Percentiles rank a stretch among this genome's conserved stretches.
phyloP scores from a whole-genome alignment of 2,113 vertebrate species.

The Oncorhynchus keta region DNA sequence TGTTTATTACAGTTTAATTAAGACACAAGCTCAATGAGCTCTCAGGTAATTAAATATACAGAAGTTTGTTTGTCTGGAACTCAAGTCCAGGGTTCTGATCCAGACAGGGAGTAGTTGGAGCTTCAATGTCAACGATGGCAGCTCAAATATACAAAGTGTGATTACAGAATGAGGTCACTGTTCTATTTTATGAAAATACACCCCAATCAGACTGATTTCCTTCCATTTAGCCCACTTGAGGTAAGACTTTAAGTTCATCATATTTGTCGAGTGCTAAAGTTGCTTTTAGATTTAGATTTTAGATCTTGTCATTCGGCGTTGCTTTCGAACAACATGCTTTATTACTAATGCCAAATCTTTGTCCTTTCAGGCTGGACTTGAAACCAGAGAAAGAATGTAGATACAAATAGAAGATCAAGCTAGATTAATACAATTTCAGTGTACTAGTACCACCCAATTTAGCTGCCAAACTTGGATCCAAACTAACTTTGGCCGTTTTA shows the following conservation, averaged over 20 bases:
- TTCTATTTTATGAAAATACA: conserved; percentile 9
- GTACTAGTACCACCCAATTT: not conserved
- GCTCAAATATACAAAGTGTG: conserved; percentile 74
- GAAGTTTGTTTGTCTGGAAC: conserved; percentile 81
- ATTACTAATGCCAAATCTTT: not conserved
- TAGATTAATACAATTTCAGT: not conserved
- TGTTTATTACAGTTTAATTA: conserved; percentile 90
- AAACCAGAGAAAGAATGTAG: not conserved
- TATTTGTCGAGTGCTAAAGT: not conserved
- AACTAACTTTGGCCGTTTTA: not conserved
- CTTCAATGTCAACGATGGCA: conserved; percentile 80
- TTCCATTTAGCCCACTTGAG: not conserved
- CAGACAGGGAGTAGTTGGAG: conserved; percentile 78
- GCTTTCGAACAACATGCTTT: not conserved
- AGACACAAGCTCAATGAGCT: conserved; percentile 84
- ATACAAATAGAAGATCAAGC: not conserved
- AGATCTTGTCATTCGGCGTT: not conserved
- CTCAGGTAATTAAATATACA: conserved; percentile 87
- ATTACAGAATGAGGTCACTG: conserved; percentile 31
- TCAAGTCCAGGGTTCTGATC: conserved; percentile 80
- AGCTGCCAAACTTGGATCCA: not conserved
- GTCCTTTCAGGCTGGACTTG: not conserved
- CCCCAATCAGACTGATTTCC: not conserved
- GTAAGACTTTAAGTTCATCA: not conserved
- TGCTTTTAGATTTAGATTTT: not conserved